Conservation (phyloP, 2,797 vertebrate species). For the Pempheris klunzingeri region DNA sequence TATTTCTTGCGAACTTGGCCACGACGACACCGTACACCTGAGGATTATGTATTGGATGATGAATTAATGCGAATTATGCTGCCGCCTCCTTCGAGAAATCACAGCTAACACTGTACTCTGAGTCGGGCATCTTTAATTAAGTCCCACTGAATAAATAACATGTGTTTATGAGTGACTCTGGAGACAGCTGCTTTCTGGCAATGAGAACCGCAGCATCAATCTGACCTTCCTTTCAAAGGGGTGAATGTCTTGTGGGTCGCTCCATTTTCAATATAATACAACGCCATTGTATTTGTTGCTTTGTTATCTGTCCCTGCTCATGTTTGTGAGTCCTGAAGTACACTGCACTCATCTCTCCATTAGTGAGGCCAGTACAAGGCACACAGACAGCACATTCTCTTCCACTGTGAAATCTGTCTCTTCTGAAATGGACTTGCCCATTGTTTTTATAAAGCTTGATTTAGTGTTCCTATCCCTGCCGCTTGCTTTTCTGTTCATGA, state of each 20-base stretch:
- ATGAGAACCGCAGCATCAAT: constrained; percentile 19
- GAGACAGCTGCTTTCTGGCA: constrained; percentile 49
- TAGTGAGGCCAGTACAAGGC: constrained; percentile 42
- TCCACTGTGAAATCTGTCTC: constrained; percentile 32
- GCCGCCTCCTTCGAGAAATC: constrained; percentile 75
- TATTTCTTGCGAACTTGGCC: constrained; percentile 64
- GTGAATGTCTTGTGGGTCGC: constrained; percentile 42
- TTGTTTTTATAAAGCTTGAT: constrained; percentile 49
- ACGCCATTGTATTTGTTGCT: constrained; percentile 44
- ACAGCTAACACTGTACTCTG: constrained; percentile 55
- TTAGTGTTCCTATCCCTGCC: constrained; percentile 14
- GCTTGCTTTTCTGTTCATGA: constrained; percentile 25
- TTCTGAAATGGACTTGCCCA: constrained; percentile 17
- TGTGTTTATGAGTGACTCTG: constrained; percentile 54
- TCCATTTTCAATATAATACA: constrained; percentile 45
- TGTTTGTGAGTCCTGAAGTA: constrained; percentile 12
- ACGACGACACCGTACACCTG: constrained; percentile 56
- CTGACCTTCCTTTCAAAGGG: constrained; percentile 66
- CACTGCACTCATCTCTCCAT: constrained; percentile 53
- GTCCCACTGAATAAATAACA: constrained; percentile 69
- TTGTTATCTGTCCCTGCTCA: constrained; percentile 39
- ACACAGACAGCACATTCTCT: constrained; percentile 17
- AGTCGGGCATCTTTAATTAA: constrained; percentile 79
- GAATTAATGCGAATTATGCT: constrained; percentile 72
- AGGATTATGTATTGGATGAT: constrained; percentile 77